A percentile compares a stretch with the other conserved stretches of the same genome.
phyloP scores from a whole-genome alignment of 2,113 vertebrate species.

The Aptenodytes patagonicus region DNA sequence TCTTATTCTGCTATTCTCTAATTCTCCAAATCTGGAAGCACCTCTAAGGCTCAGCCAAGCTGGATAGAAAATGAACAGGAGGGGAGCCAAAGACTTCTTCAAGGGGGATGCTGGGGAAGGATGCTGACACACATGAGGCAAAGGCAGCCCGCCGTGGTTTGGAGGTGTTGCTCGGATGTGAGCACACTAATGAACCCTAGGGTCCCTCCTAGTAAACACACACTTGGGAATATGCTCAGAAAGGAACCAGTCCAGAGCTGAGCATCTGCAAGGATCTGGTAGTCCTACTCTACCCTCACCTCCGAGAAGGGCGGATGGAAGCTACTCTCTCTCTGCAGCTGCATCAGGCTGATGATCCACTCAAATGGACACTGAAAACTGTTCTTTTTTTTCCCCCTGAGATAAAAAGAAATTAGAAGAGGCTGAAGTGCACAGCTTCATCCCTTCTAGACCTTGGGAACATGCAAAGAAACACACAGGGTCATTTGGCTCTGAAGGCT shows the following conservation, averaged over 20 bases:
- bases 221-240: neutral
- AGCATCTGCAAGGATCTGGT: neutral
- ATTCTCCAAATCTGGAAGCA: neutral
- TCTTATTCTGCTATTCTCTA: neutral
- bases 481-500: constrained; percentile 29
- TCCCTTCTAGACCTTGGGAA: neutral
- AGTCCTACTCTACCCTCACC: neutral
- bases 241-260: neutral
- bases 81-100: neutral
- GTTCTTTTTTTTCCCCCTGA: neutral
- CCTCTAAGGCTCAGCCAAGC: neutral
- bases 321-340: neutral
- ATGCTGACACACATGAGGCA: neutral
- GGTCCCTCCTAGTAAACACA: neutral
- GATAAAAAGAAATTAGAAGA: neutral
- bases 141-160: neutral
- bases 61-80: neutral
- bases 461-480: neutral
- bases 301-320: neutral
- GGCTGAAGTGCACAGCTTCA: neutral
- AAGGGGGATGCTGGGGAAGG: neutral
- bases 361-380: neutral
- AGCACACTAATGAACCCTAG: neutral
- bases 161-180: neutral
- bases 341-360: neutral